A percentile compares a stretch with the other conserved stretches of the same genome.
These are phyloP conservation scores for Macrochelys suwanniensis DNA, from an alignment of 2,797 vertebrate species.

Conservation along the genomic window DNA sequence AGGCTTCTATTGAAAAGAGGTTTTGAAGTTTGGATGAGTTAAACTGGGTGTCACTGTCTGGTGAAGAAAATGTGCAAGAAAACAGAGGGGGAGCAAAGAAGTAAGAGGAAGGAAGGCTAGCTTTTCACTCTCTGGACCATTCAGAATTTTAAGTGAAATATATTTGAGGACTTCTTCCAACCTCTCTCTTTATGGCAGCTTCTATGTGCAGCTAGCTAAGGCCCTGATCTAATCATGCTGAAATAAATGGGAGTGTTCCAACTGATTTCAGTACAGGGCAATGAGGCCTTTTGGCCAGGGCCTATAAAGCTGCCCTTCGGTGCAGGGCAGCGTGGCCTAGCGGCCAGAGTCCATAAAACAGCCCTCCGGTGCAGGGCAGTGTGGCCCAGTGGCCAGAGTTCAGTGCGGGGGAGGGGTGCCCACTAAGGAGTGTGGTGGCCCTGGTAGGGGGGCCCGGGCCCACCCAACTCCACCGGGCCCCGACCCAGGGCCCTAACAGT, in stretches of 20 bases:
- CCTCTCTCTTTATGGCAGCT: neutral
- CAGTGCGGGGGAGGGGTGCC: too few relatives aligned
- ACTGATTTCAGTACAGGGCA: neutral
- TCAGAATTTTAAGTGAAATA: neutral
- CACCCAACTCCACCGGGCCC: too few relatives aligned
- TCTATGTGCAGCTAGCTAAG: neutral
- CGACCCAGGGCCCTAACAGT: too few relatives aligned
- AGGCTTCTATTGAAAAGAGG: neutral
- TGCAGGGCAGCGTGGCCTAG: too few relatives aligned
- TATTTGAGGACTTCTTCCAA: neutral
- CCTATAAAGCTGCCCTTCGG: too few relatives aligned
- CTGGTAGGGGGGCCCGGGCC: too few relatives aligned
- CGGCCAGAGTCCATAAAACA: too few relatives aligned
- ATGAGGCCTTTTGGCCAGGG: too few relatives aligned
- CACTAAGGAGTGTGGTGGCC: too few relatives aligned
- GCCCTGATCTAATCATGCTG: neutral
- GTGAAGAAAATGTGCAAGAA: accelerated
- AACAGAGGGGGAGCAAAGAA: neutral
- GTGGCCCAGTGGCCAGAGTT: too few relatives aligned
- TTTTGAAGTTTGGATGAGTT: neutral
- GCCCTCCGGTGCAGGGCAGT: too few relatives aligned
- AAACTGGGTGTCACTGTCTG: neutral
- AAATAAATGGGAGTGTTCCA: neutral
- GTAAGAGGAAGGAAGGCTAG: neutral
- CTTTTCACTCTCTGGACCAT: neutral